phyloP scores from a whole-genome alignment of 2,888 invertebrate genomes.

The Orthosia cruda region DNA sequence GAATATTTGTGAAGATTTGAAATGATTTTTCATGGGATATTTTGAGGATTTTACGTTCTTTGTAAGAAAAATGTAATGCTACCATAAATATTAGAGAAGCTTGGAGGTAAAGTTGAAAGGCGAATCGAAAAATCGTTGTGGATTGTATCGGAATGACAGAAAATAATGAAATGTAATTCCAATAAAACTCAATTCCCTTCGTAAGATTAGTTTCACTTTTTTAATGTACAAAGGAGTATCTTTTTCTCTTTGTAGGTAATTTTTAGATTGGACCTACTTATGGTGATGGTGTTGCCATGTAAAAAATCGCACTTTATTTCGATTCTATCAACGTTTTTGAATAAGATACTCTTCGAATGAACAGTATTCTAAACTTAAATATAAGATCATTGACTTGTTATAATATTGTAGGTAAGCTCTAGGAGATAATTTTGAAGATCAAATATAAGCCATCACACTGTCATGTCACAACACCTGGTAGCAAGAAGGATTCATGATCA shows the following conservation, averaged over 20 bases:
- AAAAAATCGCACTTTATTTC: slow-evolving; percentile 62
- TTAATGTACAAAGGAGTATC: slow-evolving; percentile 83
- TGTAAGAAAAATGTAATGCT: not conserved
- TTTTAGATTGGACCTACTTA: slow-evolving; percentile 39
- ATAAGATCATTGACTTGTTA: slow-evolving; percentile 73
- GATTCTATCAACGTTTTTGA: slow-evolving; percentile 65
- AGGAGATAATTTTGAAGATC: slow-evolving; percentile 70
- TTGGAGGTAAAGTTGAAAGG: not conserved
- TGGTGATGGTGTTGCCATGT: slow-evolving; percentile 70
- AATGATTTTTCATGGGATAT: not conserved
- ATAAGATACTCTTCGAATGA: slow-evolving; percentile 80
- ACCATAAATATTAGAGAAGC: not conserved
- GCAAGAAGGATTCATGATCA: slow-evolving; percentile 72
- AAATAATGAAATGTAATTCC: slow-evolving; percentile 12
- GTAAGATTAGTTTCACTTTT: slow-evolving; percentile 74
- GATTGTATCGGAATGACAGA: slow-evolving; percentile 30
- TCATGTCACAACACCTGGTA: slow-evolving; percentile 78
- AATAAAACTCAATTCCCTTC: slow-evolving; percentile 42
- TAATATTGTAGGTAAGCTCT: slow-evolving; percentile 73
- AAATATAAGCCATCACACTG: slow-evolving; percentile 81
- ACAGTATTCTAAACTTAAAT: slow-evolving; percentile 69
- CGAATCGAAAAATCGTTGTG: slow-evolving; percentile 5
- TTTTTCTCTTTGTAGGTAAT: slow-evolving; percentile 75
- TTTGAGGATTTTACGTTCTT: not conserved
- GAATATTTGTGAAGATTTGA: not conserved